These are phyloP conservation scores for Hippoglossus hippoglossus DNA, from an alignment of 2,797 vertebrate genomes.

Conservation along the genomic window DNA sequence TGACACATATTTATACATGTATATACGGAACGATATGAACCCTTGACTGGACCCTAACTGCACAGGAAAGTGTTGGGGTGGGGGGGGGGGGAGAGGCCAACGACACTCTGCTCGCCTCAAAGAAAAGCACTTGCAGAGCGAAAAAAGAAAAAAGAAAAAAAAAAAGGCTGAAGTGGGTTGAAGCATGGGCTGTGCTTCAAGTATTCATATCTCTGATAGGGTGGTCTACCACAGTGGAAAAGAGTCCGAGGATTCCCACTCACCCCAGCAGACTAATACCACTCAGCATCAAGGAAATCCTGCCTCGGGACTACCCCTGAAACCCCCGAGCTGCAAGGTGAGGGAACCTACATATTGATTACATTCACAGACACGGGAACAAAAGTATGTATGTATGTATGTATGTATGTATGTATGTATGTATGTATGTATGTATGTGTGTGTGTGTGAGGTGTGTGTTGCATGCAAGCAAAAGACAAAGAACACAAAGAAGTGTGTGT, in stretches of 20 bases:
- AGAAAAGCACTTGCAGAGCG: constrained; percentile 74
- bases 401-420: too few relatives aligned
- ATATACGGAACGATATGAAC: constrained; percentile 16
- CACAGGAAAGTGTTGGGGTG: constrained; percentile 20
- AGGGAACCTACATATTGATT: constrained; percentile 70
- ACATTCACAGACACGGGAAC: constrained; percentile 36
- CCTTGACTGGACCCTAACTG: constrained; percentile 59
- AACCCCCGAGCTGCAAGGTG: constrained; percentile 91
- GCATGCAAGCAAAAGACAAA: background rate
- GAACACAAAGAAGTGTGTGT: background rate
- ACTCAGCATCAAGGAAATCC: constrained; percentile 91
- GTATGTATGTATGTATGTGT: too few relatives aligned
- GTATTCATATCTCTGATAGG: constrained; percentile 96
- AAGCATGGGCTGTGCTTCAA: constrained; percentile 99
- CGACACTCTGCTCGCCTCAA: constrained; percentile 74
- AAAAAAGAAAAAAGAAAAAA: background rate
- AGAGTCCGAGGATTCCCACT: constrained; percentile 93
- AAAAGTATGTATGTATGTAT: constrained; percentile 24
- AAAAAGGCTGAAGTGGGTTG: constrained; percentile 83
- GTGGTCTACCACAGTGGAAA: constrained; percentile 92
- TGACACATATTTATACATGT: constrained; percentile 49
- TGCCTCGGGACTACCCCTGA: constrained; percentile 91
- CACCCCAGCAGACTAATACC: constrained; percentile 92
- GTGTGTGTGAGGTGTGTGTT: background rate
- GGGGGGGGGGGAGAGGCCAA: constrained; percentile 34